Percentiles rank a stretch among this genome's conserved stretches.
Evolutionary conservation across 2,113 vertebrate genomes (phyloP).

Genomic region (Psittacus erithacus): DNA sequence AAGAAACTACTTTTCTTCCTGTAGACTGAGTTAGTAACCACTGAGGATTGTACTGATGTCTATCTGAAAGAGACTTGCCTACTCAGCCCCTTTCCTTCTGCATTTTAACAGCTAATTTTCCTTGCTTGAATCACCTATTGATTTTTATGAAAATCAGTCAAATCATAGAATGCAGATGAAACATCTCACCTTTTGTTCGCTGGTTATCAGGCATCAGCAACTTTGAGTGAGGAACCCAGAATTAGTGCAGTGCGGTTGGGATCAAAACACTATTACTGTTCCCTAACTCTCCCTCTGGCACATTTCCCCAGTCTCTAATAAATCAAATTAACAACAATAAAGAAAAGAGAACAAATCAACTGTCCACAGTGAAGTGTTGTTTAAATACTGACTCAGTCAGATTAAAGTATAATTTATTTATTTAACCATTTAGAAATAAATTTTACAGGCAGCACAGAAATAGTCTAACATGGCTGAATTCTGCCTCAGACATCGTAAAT

Average conservation of each 20-base stretch:
- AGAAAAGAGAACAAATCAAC: background rate
- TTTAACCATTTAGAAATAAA: background rate
- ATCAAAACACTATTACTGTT: fast-evolving
- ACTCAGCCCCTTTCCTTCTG: background rate
- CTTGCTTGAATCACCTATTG: background rate
- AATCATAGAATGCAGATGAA: background rate
- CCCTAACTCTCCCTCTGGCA: background rate
- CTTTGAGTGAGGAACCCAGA: background rate
- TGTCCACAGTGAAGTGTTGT: background rate
- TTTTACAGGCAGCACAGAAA: background rate
- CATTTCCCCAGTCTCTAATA: background rate
- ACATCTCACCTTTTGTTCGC: background rate
- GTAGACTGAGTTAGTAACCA: background rate
- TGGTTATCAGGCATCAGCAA: background rate
- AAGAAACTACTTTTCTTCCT: background rate
- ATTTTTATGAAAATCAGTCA: background rate
- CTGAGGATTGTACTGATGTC: background rate
- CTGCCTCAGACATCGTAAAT: background rate
- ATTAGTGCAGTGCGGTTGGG: background rate
- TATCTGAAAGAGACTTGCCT: background rate
- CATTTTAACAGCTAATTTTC: background rate
- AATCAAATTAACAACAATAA: background rate
- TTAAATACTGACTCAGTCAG: background rate
- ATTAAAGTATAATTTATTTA: background rate
- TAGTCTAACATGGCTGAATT: background rate